Base-by-base conservation (phyloP, 2,113 vertebrate genomes). In the Anser brachyrhynchus region DNA sequence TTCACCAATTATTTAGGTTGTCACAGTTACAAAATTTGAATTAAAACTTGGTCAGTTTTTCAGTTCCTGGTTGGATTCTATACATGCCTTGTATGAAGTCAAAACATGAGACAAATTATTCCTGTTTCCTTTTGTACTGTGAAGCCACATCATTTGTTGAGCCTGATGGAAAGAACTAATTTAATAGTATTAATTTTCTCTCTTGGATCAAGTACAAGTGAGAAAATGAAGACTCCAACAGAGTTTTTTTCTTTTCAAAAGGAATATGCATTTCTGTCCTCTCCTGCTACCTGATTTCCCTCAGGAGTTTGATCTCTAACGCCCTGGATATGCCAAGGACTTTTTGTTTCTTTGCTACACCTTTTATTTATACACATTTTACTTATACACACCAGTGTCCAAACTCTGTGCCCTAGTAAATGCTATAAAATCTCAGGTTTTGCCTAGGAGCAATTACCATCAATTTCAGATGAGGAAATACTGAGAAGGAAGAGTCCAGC, bases 91-190 rank as follows among this genome's bases (percentile, higher is more conserved):
- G 43, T 89, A 55, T 85, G 86, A 94, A 93, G 84, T 95, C 89
- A 90, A 91, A 96, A 91, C 87, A 93, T 28, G 66, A 90, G 84
- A 70, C 84, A 92, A 94, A 95, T 95, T 82, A 91, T 94, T 96
- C 70, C 71, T 79, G 28, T 67, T 87, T 90, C 54, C 84, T 93
- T 94, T 97, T 93, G 77, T 94, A 29, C 70, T 35, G 49, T 84
- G 92, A 84, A 93, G 70, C 70, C 41, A 19, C 84, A 76, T 64
- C 44, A 46, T 82, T 95, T 94, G 77, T 93, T 91, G 37, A 91
- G 58, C 31, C 70, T 79, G 62, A 55, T 59, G 46, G 83, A 92
- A 93, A 71, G 85, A 94, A 73, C 81, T 91, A 80, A 84, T 93
- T 76, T 90, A 80, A 86, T 41, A 91, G 77, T 92, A 72, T 84